Evolutionary conservation across 2,888 invertebrate species (phyloP), one percentile per base, ranked within the genome.

Genomic region (Tipula vernalis): DNA sequence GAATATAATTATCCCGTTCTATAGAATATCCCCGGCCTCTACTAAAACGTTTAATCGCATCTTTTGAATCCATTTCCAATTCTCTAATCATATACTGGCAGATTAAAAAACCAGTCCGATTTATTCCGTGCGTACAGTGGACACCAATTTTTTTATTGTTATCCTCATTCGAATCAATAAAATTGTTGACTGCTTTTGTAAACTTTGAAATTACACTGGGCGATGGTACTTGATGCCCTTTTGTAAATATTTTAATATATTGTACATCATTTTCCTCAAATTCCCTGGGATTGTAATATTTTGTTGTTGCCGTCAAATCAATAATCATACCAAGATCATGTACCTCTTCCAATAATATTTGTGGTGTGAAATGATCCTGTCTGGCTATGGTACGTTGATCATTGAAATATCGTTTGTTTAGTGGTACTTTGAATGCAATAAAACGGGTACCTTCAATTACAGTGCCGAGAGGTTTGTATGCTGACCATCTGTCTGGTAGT

Each of bases 41-140:
- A 89, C 93, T 92, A 89, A 96, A 95, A 88, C 90, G 95, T 95
- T 92, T 90, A 87, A 95, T 93, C 83, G 95, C 94, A 83, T 93
- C 92, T 28, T 91, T 89, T 13, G 94, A 92, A 2, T 92, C 89
- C 88, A 94, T 92, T 39, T 93, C 92, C 89, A 95, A 90, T 87
- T 93, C 92, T 88, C 94, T 93, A 87, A 95, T 92, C 93, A 96
- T 94, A 90, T 94, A 96, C 89, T 94, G 93, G 90, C 96, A 96
- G 88, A 96, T 94, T 90, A 96, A 93, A 90, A 95, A 96, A 5
- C 96, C 96, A 8, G 96, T 96, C 88, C 96, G 93, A 91, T 96
- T 96, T 88, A 96, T 92, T 4, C 96, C 96, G 89, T 96, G 96
- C 0, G 96, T 96, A 90, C 96, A 96, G 90, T 96, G 96, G 87